These are phyloP conservation scores for Pteria penguin DNA, from an alignment of 2,888 invertebrate genomes.

Conservation along the genomic window DNA sequence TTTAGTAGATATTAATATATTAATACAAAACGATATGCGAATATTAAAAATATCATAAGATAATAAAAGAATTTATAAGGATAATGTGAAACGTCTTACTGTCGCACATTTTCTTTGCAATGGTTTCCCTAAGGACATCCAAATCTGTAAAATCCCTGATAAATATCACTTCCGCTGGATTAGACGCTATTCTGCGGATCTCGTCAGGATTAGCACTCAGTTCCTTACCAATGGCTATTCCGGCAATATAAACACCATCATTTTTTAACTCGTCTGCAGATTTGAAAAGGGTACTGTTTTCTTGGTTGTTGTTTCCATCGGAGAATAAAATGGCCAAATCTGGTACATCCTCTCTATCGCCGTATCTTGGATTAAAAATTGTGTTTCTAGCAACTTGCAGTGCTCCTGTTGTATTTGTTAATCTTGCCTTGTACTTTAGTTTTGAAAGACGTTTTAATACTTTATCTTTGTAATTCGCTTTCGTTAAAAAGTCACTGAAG, in stretches of 20 bases:
- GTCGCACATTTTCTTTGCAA: slow-evolving; percentile 21
- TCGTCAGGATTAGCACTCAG: slow-evolving; percentile 1
- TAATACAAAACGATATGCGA: no score
- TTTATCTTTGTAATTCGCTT: neutral
- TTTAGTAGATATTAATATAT: no score
- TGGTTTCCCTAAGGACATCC: neutral
- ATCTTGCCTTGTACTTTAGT: slow-evolving; percentile 9
- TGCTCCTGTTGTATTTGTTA: slow-evolving; percentile 21
- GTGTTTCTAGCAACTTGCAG: neutral
- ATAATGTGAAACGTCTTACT: no score
- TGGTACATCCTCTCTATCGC: slow-evolving; percentile 17
- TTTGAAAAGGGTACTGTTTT: neutral
- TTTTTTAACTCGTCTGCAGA: slow-evolving; percentile 23
- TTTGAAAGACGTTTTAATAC: slow-evolving; percentile 6
- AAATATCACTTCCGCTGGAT: slow-evolving; percentile 8
- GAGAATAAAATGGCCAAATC: slow-evolving; percentile 17
- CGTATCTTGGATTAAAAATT: slow-evolving; percentile 17
- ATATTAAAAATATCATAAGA: no score
- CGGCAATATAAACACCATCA: slow-evolving; percentile 19
- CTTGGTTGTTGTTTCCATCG: slow-evolving; percentile 25
- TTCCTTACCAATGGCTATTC: slow-evolving; percentile 16
- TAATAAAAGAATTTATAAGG: no score
- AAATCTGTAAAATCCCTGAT: slow-evolving; percentile 12
- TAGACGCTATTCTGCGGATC: neutral
- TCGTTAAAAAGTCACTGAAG: neutral